Base-by-base conservation (phyloP, 1,140 invertebrate genomes). In the Daktulosphaira vitifoliae region DNA sequence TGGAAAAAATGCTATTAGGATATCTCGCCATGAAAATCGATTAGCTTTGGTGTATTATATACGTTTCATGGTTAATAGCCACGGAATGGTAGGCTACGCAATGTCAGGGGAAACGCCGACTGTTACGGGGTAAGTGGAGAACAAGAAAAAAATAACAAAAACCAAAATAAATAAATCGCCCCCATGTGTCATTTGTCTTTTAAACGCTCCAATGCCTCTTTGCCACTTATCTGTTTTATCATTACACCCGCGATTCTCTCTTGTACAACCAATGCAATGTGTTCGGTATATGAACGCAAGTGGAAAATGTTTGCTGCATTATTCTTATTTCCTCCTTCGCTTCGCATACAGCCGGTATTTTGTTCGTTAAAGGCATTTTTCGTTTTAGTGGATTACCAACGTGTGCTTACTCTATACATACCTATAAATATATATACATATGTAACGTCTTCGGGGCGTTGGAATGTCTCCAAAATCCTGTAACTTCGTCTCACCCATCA, bases 181-280 rank as follows among this genome's bases (percentile, higher is more conserved):
- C 23, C 39, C 54, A 59, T 44, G 54, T 59, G 54, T 46, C 54
- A 38, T 59, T 59, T 59, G 54, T 59, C 54, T 59, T 59, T 59
- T 59, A 44, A 59, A 59, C 54, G 54, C 39, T 44, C 38, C 54
- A 44, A 44, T 59, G 54, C 39, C 23, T 59, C 23, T 25, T 22
- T 44, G 16, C 54, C 54, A 59, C 54, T 44, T 59, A 59, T 59
- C 54, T 59, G 39, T 59, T 44, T 25, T n/a, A 59, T 59, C 54
- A 59, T 59, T 59, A 44, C 39, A 11, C 5, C 11, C 29, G 29
- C 29, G 23, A 44, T 59, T 59, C 39, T 16, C 42, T 44, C 18
- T 8, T 23, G 1, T 38, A 16, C 3, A 7, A 4, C 38, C 22
- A n/a, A 42, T 16, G 39, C n/a, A 42, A 42, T 5, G 18, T 13